Evolutionary conservation across 2,888 invertebrate genomes (phyloP), one percentile per base, ranked within the genome.

Genomic region (Philhelius pedissequus): DNA sequence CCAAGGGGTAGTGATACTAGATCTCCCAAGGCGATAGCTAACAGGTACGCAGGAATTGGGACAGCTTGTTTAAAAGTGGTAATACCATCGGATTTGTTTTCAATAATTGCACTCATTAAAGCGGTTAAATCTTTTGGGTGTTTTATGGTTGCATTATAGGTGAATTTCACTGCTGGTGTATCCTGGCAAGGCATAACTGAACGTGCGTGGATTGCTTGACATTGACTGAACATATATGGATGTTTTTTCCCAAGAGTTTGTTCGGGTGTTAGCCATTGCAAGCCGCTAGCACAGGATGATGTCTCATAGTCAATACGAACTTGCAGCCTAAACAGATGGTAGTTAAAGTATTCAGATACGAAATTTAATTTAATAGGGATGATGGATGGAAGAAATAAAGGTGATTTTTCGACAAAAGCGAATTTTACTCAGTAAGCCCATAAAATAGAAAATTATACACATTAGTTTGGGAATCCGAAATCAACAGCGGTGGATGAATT

Each of bases 111-210:
- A 88, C 98, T 97, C 98, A 98, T 98, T 18, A 98, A 92, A 0
- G 96, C 96, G 0, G 95, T 96, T 87, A 97, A 93, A 82, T 95
- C 94, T 9, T 92, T 91, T 0, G 96, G 96, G 18, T 96, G 96
- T 1, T 94, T 93, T 64, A 98, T 90, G 90, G 93, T 91, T 7
- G 97, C 97, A 69, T 94, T 93, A 90, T 97, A 98, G 0, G 96
- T 95, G 87, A 95, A 94, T 92, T 99, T 99, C 0, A 98, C 96
- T 0, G 95, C 94, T 0, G 98, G 98, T 0, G 97, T 95, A 92
- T 98, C 97, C 92, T 98, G 98, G 89, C 98, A 98, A 0, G 98
- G 98, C 3, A 98, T 88, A 87, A 98, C 94, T 3, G 98, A 96
- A 52, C 98, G 94, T 0, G 97, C 97, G 92, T 97, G 97, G 87